These are phyloP conservation scores for Mormyrus iriodes DNA, from an alignment of 2,113 vertebrate genomes.

Conservation along the genomic window DNA sequence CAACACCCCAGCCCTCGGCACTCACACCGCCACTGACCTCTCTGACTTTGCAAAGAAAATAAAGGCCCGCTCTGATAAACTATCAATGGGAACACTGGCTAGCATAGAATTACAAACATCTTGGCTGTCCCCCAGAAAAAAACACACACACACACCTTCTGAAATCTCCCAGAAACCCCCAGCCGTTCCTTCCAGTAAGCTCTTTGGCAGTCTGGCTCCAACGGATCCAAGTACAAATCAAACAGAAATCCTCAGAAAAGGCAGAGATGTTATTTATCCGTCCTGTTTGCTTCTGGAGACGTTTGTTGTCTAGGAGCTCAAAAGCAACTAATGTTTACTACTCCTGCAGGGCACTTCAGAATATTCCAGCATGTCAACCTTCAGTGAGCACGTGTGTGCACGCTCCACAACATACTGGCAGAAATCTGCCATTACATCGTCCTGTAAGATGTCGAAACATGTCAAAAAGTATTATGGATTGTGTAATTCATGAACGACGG, in stretches of 20 bases:
- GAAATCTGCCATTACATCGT: background rate
- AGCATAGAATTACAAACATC: slow-evolving; percentile 13
- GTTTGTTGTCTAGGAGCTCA: slow-evolving; percentile 11
- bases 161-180: background rate
- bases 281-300: background rate
- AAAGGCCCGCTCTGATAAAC: slow-evolving; percentile 29
- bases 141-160: background rate
- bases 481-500: background rate
- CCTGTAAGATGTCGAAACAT: background rate
- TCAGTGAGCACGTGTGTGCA: background rate
- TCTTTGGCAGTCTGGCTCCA: slow-evolving; percentile 38
- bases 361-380: slow-evolving; percentile 11
- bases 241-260: background rate
- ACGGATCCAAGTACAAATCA: slow-evolving; percentile 41
- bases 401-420: background rate
- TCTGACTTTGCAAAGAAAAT: slow-evolving; percentile 35
- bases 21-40: slow-evolving; percentile 35
- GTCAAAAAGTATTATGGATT: background rate
- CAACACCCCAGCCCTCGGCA: slow-evolving; percentile 30
- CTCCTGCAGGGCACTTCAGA: slow-evolving; percentile 40
- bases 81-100: slow-evolving; percentile 27
- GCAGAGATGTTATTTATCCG: background rate
- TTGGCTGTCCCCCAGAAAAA: background rate
- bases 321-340: slow-evolving; percentile 36
- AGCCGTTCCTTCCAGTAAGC: background rate